Evolutionary conservation across 2,113 vertebrate genomes (phyloP).

Genomic region (Urocolius indicus): DNA sequence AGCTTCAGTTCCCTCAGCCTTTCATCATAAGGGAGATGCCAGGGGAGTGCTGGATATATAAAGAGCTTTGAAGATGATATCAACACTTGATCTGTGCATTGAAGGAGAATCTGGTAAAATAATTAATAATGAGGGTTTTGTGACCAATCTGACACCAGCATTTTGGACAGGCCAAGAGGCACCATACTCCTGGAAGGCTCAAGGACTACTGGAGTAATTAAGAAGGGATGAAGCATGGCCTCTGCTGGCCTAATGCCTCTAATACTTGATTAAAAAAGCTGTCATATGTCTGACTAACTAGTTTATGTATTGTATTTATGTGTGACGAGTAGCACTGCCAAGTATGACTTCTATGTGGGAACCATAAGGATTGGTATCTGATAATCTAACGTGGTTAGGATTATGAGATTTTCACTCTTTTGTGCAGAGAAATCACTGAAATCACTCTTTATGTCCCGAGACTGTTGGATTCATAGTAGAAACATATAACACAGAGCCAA

Average conservation of each 20-base stretch:
- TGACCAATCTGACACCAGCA: neutral
- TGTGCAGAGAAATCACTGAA: neutral
- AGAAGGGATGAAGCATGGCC: neutral
- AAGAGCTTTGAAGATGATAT: neutral
- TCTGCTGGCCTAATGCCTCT: neutral
- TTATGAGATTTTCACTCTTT: neutral
- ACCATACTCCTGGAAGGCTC: neutral
- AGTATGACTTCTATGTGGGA: neutral
- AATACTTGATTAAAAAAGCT: neutral
- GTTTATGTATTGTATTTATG: fast-evolving
- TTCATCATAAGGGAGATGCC: no score
- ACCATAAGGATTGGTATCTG: neutral
- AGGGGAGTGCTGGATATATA: neutral
- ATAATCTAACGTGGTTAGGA: neutral
- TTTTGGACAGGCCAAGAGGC: neutral
- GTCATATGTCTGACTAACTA: neutral
- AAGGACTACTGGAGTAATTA: neutral
- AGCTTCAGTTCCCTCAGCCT: no score
- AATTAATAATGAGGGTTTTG: neutral
- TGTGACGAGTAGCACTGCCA: neutral
- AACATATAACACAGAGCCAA: neutral
- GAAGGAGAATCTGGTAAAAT: neutral
- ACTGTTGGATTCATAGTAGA: neutral
- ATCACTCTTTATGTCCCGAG: neutral
- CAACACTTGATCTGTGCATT: neutral